These are phyloP conservation scores for Acleris emargana DNA, from an alignment of 2,888 invertebrate species.

Conservation along the genomic window DNA sequence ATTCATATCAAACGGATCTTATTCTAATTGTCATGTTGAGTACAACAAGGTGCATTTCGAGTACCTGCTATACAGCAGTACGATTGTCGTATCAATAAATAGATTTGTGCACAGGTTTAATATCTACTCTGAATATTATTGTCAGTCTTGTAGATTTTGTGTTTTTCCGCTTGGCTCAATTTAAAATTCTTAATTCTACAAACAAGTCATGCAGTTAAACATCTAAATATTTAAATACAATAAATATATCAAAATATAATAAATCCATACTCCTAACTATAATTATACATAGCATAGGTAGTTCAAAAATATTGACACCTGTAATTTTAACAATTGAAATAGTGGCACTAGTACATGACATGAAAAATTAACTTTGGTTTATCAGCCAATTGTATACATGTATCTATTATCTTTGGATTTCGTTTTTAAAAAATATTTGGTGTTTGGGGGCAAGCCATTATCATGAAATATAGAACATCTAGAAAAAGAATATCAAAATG, in stretches of 20 bases:
- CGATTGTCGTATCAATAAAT: slow-evolving; percentile 60
- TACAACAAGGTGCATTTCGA: slow-evolving; percentile 80
- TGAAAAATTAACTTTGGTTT: slow-evolving; percentile 54
- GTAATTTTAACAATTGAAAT: slow-evolving; percentile 54
- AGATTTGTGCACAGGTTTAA: slow-evolving; percentile 75
- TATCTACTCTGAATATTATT: slow-evolving; percentile 83
- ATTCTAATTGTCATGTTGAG: slow-evolving; percentile 83
- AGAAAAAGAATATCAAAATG: no score
- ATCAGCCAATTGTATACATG: slow-evolving; percentile 27
- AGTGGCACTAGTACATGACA: slow-evolving; percentile 67
- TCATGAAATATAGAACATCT: background rate
- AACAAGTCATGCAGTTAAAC: slow-evolving; percentile 78
- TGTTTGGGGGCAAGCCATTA: slow-evolving; percentile 22
- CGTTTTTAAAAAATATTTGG: slow-evolving; percentile 14
- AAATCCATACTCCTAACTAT: slow-evolving; percentile 65
- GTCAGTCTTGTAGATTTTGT: slow-evolving; percentile 83
- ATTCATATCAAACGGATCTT: slow-evolving; percentile 67
- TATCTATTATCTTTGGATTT: slow-evolving; percentile 13
- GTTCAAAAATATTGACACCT: slow-evolving; percentile 64
- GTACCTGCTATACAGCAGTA: slow-evolving; percentile 60
- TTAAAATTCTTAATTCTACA: slow-evolving; percentile 68
- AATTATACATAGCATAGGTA: slow-evolving; percentile 57
- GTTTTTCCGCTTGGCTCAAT: slow-evolving; percentile 78
- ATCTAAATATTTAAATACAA: slow-evolving; percentile 73
- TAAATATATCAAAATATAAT: slow-evolving; percentile 76